Conservation (phyloP, 2,113 vertebrate species). For the Psammodynastes pulverulentus region DNA sequence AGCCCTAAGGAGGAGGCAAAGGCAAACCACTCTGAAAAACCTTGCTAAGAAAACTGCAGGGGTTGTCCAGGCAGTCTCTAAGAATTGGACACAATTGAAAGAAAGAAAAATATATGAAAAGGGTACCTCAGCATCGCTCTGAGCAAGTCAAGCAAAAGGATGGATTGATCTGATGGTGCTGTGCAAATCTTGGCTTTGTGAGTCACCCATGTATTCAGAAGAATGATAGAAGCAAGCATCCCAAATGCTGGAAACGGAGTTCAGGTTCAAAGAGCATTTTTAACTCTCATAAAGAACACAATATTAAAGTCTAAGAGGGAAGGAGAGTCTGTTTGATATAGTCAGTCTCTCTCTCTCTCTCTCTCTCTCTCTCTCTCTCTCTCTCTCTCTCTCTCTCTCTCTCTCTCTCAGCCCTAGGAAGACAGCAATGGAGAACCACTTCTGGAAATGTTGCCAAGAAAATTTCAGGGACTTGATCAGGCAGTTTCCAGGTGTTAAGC, state of each 20-base stretch:
- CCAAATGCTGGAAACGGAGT: neutral
- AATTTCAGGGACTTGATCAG: neutral
- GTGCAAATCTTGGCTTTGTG: neutral
- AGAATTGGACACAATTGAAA: neutral
- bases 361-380: neutral
- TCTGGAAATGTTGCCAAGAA: neutral
- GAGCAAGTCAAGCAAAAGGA: neutral
- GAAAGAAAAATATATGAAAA: neutral
- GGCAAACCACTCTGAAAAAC: neutral
- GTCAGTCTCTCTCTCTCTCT: neutral
- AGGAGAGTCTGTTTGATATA: neutral
- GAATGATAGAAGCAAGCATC: neutral
- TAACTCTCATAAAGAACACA: neutral
- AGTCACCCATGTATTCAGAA: neutral
- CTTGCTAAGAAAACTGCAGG: neutral
- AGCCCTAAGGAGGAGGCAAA: neutral
- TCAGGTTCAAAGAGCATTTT: neutral
- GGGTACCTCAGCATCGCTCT: neutral
- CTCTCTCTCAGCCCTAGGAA: neutral
- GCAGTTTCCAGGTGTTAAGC: neutral
- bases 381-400: neutral
- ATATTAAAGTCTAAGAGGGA: neutral
- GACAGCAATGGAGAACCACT: neutral
- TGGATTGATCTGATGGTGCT: neutral
- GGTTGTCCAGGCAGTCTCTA: neutral